Evolutionary conservation across 2,113 vertebrate genomes (phyloP), one percentile per base, ranked within the genome.

Genomic region (Pygoscelis antarcticus): DNA sequence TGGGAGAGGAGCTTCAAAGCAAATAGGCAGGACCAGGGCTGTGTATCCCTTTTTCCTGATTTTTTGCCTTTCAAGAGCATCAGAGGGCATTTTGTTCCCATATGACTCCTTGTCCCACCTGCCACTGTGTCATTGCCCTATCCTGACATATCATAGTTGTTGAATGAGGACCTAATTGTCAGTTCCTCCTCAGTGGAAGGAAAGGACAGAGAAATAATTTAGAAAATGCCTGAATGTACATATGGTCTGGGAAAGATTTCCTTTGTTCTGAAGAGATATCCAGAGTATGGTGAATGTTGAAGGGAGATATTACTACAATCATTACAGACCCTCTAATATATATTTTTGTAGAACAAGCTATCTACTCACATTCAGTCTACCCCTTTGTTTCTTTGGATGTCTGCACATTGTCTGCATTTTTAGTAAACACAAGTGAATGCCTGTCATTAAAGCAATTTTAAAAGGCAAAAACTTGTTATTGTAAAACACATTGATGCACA

Each of bases 401-500:
- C 20, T 55, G 54, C 27, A 54, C 25, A 78, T 61, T 5, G 13
- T 8, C 34, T 2, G 1, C 6, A 1, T 7, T 42, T 86, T 81
- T 25, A 38, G 19, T 25, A 40, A 66, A 69, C 19, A 11, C 42
- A 23, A 1, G 0, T 10, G 3, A 89, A 85, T 79, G 52, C 9
- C 54, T 83, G 21, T 27, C 34, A 40, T 29, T 21, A 71, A 72
- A 69, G 3, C 29, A 25, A 44, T 20, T 75, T 64, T 22, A 10
- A 84, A 92, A 62, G 9, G 26, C 32, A n/a, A 60, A 69, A 52
- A 5, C 4, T 5, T 47, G 4, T n/a, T 14, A 15, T 21, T 65
- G 21, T 44, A 26, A 70, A 83, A 30, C 10, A 3, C 26, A 5
- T 2, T 8, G 32, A 71, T 0, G 0, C 12, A 20, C 15, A 18